A percentile compares a stretch with the other conserved stretches of the same genome.
phyloP scores from a whole-genome alignment of 2,888 invertebrate genomes.

The Pristionchus arcanus region DNA sequence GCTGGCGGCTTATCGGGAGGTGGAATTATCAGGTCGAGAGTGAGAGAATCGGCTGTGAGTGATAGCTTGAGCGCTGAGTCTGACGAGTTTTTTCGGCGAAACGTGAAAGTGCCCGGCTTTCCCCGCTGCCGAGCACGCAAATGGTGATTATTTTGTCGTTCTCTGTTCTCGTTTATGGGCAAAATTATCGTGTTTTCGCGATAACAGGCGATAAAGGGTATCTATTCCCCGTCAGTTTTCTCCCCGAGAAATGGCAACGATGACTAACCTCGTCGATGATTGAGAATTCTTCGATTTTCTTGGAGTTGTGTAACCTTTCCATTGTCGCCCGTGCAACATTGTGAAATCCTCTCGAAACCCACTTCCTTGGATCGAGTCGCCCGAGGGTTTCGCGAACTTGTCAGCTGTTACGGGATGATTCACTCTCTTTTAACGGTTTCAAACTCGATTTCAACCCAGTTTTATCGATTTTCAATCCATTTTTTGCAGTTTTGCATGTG shows the following conservation, averaged over 20 bases:
- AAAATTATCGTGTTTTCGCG: slow-evolving; percentile 22
- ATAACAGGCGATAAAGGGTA: not conserved
- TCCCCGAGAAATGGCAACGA: not conserved
- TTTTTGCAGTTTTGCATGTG: slow-evolving; percentile 51
- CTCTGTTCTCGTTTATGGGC: not conserved
- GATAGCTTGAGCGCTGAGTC: slow-evolving; percentile 31
- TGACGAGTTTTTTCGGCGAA: not conserved
- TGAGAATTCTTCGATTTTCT: slow-evolving; percentile 26
- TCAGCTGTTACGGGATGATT: slow-evolving; percentile 1
- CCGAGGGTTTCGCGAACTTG: not conserved
- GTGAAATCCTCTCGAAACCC: not conserved
- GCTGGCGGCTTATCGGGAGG: not conserved
- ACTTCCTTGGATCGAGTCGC: not conserved
- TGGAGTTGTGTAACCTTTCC: not conserved
- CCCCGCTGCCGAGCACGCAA: not conserved
- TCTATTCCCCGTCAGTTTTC: not conserved
- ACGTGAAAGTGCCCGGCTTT: not conserved
- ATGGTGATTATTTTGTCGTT: slow-evolving; percentile 11
- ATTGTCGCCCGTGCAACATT: not conserved
- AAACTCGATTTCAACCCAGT: not conserved
- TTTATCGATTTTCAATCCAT: not conserved
- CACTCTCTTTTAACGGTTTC: slow-evolving; percentile 6
- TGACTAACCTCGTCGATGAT: not conserved
- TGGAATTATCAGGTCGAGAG: slow-evolving; percentile 24
- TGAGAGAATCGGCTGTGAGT: slow-evolving; percentile 8